Conservation (phyloP, 2,797 vertebrate species). For the Hephaestus fuliginosus region DNA sequence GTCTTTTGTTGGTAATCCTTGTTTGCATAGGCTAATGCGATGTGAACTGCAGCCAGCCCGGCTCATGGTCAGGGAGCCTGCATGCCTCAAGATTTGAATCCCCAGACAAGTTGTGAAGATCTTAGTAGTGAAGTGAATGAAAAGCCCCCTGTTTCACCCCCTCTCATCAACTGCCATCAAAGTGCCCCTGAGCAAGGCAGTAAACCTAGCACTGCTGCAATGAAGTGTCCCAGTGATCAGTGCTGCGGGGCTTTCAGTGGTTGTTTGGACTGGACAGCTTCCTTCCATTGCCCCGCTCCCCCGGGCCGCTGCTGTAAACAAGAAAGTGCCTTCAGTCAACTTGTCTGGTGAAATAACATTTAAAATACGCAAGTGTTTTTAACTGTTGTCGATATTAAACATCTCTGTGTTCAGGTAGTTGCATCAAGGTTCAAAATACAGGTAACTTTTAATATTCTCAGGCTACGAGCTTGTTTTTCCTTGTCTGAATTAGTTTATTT, state of each 20-base stretch:
- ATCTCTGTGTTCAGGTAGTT: background rate
- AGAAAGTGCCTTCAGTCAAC: conserved; percentile 20
- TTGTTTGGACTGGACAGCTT: conserved; percentile 51
- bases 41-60: background rate
- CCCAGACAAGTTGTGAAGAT: conserved; percentile 9
- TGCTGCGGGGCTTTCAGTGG: conserved; percentile 45
- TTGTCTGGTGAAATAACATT: background rate
- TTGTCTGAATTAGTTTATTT: background rate
- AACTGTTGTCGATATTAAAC: background rate
- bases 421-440: background rate
- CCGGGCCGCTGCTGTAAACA: conserved; percentile 40
- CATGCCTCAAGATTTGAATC: background rate
- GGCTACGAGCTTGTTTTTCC: background rate
- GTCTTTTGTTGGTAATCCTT: conserved; percentile 19
- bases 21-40: conserved; percentile 19
- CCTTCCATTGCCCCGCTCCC: conserved; percentile 24
- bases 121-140: conserved; percentile 14
- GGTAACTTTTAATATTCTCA: background rate
- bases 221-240: conserved; percentile 28
- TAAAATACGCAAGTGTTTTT: background rate
- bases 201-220: conserved; percentile 28
- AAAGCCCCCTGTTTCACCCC: background rate
- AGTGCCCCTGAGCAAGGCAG: conserved; percentile 38
- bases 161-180: conserved; percentile 31
- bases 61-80: background rate